Conservation (phyloP, 2,888 invertebrate genomes). For the Cecidostiba fungosa region DNA sequence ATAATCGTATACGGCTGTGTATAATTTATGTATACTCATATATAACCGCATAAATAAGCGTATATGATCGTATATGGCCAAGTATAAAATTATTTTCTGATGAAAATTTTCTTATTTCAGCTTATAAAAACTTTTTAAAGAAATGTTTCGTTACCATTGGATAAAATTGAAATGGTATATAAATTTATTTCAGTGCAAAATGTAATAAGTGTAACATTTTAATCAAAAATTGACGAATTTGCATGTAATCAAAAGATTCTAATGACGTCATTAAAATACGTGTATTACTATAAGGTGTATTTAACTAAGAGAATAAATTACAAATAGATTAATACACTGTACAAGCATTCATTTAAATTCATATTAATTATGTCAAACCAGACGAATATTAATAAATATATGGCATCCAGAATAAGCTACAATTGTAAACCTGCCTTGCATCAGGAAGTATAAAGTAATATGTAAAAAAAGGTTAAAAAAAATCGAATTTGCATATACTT, state of each 20-base stretch:
- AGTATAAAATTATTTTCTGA: not conserved
- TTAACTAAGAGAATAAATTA: not conserved
- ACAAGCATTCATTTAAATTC: not conserved
- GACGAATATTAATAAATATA: too few relatives aligned
- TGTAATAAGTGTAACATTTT: constrained; percentile 15
- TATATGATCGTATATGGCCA: constrained; percentile 6
- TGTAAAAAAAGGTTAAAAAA: too few relatives aligned
- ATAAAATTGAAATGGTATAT: too few relatives aligned
- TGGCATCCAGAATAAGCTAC: too few relatives aligned
- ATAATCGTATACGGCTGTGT: constrained; percentile 1
- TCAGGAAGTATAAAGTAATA: too few relatives aligned
- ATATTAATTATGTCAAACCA: not conserved
- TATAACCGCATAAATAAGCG: not conserved
- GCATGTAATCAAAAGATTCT: not conserved
- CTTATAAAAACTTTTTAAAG: too few relatives aligned
- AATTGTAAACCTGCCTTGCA: too few relatives aligned
- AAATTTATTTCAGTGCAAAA: not conserved
- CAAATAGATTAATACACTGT: not conserved
- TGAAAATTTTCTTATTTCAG: not conserved
- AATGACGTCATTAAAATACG: not conserved
- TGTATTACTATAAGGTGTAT: not conserved
- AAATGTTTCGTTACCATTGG: too few relatives aligned
- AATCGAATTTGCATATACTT: not conserved
- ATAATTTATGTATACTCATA: not conserved
- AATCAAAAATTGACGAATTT: not conserved